Evolutionary conservation across 2,113 vertebrate genomes (phyloP), one percentile per base, ranked within the genome.

Genomic region (Cheilinus undulatus): DNA sequence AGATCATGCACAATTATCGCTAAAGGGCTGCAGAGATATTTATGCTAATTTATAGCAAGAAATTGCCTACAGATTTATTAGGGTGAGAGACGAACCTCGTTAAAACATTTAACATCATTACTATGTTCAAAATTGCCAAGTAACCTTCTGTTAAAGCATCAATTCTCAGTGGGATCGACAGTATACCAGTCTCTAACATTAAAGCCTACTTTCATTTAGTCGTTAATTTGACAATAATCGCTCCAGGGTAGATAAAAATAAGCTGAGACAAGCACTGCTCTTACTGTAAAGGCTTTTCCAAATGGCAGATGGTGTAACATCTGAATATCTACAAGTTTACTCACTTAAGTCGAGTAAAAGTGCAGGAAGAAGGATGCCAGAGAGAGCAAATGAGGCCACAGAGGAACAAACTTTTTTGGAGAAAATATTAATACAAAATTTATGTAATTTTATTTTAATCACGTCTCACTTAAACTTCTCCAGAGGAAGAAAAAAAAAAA

Each of bases 361-460:
- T 20, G 50, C 22, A 50, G 5, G 12, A 9, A 11, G n/a, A 45
- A 28, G 8, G 5, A 71, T 27, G 19, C 22, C 26, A 62, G 1
- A 4, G 20, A 67, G 56, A 22, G 13, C 26, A 11, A 80, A 59
- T 5, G 52, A 40, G 23, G 52, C 53, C 57, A 43, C 5, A 20
- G 13, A 63, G 40, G 24, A 42, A 61, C 17, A 28, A 60, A 53
- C 38, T 28, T 76, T 49, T 54, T 46, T 7, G 1, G 23, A 70
- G 17, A 17, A 34, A 43, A 24, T 38, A 14, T 30, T 14, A 42
- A 9, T 15, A 3, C 5, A 57, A 42, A 42, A 42, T 69, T 28
- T 30, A 34, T 54, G 19, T 54, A 19, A 24, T 22, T 62, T 60
- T 7, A 53, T 65, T 70, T 34, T 61, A 62, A 46, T 52, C 36